Conservation (phyloP, 2,888 invertebrate genomes). For the Odontomyia ornata region DNA sequence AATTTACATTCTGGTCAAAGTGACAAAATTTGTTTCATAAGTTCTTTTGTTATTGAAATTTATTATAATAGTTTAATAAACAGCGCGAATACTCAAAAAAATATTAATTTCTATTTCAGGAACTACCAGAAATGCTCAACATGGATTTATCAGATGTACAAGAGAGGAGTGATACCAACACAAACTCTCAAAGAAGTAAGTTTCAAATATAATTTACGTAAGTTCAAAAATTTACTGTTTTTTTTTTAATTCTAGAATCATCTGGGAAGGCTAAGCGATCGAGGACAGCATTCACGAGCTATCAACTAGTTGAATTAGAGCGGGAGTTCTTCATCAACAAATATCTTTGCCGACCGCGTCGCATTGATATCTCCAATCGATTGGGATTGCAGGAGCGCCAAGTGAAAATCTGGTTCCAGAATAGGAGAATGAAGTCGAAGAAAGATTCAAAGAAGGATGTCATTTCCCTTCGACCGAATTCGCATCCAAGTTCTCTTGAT, state of each 20-base stretch:
- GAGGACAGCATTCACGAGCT: constrained; percentile 93
- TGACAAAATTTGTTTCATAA: too few species aligned
- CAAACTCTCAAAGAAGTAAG: neutral
- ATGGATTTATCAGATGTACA: neutral
- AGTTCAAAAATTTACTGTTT: neutral
- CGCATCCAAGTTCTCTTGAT: constrained; percentile 31
- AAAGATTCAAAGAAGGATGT: constrained; percentile 66
- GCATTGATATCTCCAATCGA: constrained; percentile 95
- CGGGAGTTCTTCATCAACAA: constrained; percentile 96
- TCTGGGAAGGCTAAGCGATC: constrained; percentile 73
- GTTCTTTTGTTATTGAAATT: too few species aligned
- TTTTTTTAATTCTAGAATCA: constrained; percentile 45
- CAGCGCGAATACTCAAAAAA: too few species aligned
- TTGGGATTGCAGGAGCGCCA: constrained; percentile 87
- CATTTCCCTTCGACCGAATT: constrained; percentile 24
- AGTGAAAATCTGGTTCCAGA: constrained; percentile 88
- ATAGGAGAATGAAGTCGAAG: constrained; percentile 83
- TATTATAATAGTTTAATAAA: too few species aligned
- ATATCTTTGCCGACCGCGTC: constrained; percentile 88
- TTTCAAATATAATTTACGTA: neutral
- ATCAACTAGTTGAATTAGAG: constrained; percentile 93
- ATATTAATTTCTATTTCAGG: neutral
- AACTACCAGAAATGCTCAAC: neutral
- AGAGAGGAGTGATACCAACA: neutral
- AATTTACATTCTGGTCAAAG: too few species aligned